phyloP scores from a whole-genome alignment of 2,888 invertebrate species.

The Tipula helvola region DNA sequence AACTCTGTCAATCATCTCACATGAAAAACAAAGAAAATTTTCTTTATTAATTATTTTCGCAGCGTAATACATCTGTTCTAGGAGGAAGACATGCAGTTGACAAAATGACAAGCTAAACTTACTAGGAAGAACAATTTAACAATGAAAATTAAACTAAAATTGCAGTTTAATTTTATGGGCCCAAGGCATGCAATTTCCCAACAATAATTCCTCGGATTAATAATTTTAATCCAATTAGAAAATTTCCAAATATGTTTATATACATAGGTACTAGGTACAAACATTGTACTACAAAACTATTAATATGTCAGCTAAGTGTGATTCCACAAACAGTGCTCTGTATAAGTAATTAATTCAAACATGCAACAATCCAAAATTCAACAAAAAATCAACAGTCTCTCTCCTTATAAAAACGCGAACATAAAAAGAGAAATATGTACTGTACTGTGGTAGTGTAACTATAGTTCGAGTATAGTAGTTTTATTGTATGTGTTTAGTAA shows the following conservation, averaged over 20 bases:
- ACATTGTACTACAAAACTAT: not conserved
- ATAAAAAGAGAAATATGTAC: not conserved
- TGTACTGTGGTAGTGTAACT: no score
- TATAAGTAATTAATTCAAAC: not conserved
- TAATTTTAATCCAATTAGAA: not conserved
- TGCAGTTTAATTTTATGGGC: not conserved
- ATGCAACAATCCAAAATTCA: not conserved
- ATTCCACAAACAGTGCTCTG: not conserved
- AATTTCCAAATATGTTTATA: not conserved
- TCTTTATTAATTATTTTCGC: not conserved
- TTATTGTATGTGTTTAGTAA: not conserved
- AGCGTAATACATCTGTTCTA: not conserved
- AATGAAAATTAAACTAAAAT: not conserved
- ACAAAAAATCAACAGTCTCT: not conserved
- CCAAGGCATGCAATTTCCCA: not conserved
- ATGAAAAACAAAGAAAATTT: not conserved
- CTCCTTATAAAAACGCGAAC: not conserved
- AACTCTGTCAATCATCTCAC: not conserved
- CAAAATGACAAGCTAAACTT: not conserved
- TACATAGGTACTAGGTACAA: not conserved
- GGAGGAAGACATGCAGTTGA: not conserved
- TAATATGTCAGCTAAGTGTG: not conserved
- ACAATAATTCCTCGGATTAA: not conserved
- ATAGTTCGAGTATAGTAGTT: not conserved
- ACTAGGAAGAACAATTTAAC: not conserved